Conservation (phyloP, 1,140 invertebrate species). For the Drosophila nasuta region DNA sequence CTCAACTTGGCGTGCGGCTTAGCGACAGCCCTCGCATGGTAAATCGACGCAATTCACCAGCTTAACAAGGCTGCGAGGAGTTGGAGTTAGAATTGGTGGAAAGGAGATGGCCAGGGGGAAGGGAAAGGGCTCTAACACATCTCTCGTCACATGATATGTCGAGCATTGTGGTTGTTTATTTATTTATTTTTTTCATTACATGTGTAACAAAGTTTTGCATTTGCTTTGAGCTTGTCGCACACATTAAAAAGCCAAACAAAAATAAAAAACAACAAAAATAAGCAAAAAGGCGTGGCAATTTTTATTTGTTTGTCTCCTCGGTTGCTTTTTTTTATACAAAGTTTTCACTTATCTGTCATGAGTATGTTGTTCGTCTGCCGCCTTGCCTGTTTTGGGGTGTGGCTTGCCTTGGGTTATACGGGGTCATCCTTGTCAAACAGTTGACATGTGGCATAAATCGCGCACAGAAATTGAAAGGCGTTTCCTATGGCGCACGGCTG, state of each 20-base stretch:
- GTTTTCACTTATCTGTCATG: conserved; percentile 74
- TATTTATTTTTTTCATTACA: conserved; percentile 83
- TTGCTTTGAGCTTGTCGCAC: conserved; percentile 71
- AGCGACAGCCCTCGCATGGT: conserved; percentile 72
- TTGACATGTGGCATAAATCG: conserved; percentile 82
- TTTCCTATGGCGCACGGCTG: not conserved
- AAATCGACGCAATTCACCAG: conserved; percentile 70
- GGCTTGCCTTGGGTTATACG: conserved; percentile 38
- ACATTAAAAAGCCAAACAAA: conserved; percentile 64
- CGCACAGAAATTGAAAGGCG: conserved; percentile 63
- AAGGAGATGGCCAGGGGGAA: not conserved
- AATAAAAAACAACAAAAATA: conserved; percentile 34
- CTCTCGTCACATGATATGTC: conserved; percentile 38
- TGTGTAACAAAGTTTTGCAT: conserved; percentile 82
- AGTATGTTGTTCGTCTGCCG: conserved; percentile 10
- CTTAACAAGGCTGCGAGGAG: conserved; percentile 10
- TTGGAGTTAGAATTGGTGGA: conserved; percentile 25
- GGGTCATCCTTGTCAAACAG: conserved; percentile 70
- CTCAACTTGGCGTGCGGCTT: conserved; percentile 78
- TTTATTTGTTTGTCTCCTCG: conserved; percentile 30
- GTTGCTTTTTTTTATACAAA: conserved; percentile 60
- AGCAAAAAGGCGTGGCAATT: conserved; percentile 27
- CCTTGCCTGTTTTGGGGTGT: conserved; percentile 6
- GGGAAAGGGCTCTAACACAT: conserved; percentile 10
- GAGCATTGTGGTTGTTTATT: conserved; percentile 67